Evolutionary conservation across 2,888 invertebrate genomes (phyloP).

Genomic region (Branchellion lobata): DNA sequence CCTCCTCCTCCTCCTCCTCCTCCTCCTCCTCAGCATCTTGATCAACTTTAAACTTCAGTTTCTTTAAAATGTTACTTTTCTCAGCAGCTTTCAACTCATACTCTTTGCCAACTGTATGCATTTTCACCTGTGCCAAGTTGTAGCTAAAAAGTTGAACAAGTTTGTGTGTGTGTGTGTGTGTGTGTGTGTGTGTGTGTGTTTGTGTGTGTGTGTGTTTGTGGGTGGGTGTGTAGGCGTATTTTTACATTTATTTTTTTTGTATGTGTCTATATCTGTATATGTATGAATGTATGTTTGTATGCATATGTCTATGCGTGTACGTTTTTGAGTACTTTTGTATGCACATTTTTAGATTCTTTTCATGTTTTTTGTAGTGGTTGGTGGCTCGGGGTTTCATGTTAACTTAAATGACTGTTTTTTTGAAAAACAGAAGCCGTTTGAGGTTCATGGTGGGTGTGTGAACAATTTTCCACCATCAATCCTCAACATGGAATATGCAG

Average conservation of each 20-base stretch:
- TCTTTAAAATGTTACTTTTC: background rate
- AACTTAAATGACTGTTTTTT: no score
- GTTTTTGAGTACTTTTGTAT: slow-evolving; percentile 17
- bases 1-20: background rate
- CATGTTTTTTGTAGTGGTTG: background rate
- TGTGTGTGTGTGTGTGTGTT: background rate
- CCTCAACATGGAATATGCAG: no score
- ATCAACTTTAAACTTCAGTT: background rate
- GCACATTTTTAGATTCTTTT: background rate
- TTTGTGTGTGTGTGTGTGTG: background rate
- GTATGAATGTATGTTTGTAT: slow-evolving; percentile 3
- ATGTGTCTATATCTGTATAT: slow-evolving; percentile 13
- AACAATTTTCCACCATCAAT: no score
- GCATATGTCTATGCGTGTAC: background rate
- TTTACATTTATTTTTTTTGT: no score
- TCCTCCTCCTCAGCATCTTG: background rate
- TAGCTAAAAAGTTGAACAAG: no score
- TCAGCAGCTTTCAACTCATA: slow-evolving; percentile 10
- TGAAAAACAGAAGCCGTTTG: no score
- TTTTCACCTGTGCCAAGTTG: background rate
- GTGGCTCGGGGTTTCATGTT: no score
- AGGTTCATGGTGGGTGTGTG: no score
- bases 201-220: slow-evolving; percentile 17
- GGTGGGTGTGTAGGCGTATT: no score
- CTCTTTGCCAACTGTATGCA: slow-evolving; percentile 14